Conservation (phyloP, 1,140 invertebrate species). For the Latrodectus geometricus region DNA sequence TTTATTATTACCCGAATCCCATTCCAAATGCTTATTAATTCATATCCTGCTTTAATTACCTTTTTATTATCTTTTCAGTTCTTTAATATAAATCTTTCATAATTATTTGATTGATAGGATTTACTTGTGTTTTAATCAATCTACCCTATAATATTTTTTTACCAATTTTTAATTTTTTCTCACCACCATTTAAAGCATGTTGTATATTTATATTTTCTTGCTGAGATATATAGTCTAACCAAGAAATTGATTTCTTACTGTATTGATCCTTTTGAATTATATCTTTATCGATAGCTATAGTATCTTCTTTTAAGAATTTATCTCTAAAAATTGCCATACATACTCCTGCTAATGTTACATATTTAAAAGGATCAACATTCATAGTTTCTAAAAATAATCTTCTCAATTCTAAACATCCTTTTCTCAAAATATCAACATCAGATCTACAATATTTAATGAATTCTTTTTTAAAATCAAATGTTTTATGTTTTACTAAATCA, state of each 20-base stretch:
- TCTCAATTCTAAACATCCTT: too few species aligned
- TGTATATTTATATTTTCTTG: too few species aligned
- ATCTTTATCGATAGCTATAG: slow-evolving; percentile 9
- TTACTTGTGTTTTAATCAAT: neutral
- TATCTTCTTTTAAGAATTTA: slow-evolving; percentile 18
- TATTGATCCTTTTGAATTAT: neutral
- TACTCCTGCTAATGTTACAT: neutral
- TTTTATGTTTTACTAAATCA: slow-evolving; percentile 1
- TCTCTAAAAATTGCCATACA: slow-evolving; percentile 13
- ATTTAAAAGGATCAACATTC: slow-evolving; percentile 15
- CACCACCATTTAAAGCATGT: too few species aligned
- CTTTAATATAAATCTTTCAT: too few species aligned
- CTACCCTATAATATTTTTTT: slow-evolving; percentile 5
- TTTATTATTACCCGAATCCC: slow-evolving; percentile 13
- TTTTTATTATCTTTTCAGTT: slow-evolving; percentile 14
- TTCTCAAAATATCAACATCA: too few species aligned
- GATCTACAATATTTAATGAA: too few species aligned
- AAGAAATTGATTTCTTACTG: slow-evolving; percentile 24
- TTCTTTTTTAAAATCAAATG: too few species aligned
- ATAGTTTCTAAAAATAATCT: too few species aligned
- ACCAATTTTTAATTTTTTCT: slow-evolving; percentile 15
- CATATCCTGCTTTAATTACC: neutral
- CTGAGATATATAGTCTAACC: slow-evolving; percentile 25
- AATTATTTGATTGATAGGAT: neutral
- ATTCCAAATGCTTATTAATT: slow-evolving; percentile 17